Evolutionary conservation across 2,113 vertebrate species (phyloP).

Genomic region (Hyla sarda): DNA sequence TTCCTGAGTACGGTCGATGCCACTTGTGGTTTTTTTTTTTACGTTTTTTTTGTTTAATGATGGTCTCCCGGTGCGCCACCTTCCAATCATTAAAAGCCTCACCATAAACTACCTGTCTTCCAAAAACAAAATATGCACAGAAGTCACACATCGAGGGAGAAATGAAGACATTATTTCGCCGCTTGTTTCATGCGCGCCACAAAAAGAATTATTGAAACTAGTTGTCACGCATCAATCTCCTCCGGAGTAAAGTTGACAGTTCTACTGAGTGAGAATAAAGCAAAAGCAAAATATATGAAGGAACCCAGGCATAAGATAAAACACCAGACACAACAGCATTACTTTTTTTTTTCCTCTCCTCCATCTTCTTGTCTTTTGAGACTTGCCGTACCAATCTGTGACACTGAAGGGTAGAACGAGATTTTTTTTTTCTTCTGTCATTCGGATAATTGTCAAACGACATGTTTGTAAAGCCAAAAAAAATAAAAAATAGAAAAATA

Average conservation of each 20-base stretch:
- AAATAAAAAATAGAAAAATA: too few species aligned
- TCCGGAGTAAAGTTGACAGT: constrained; percentile 47
- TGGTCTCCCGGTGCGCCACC: constrained; percentile 8
- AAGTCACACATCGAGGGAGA: constrained; percentile 15
- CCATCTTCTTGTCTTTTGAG: constrained; percentile 64
- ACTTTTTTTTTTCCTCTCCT: constrained; percentile 24
- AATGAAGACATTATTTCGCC: constrained; percentile 47
- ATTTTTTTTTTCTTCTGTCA: constrained; percentile 27
- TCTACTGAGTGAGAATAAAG: constrained; percentile 39
- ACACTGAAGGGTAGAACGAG: constrained; percentile 60
- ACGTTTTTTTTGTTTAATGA: background rate
- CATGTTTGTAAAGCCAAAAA: constrained; percentile 71
- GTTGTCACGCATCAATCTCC: constrained; percentile 47
- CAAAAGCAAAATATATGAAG: constrained; percentile 48
- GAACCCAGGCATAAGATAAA: constrained; percentile 41
- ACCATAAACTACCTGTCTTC: constrained; percentile 28
- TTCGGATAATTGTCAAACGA: constrained; percentile 65
- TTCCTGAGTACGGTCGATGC: background rate
- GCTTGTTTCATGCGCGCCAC: constrained; percentile 33
- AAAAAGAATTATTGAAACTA: constrained; percentile 55
- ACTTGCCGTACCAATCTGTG: constrained; percentile 58
- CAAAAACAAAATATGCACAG: constrained; percentile 25
- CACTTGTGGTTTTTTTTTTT: constrained; percentile 15
- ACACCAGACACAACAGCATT: constrained; percentile 52
- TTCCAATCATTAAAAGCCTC: constrained; percentile 32